A percentile compares a stretch with the other conserved stretches of the same genome.
phyloP scores from a whole-genome alignment of 2,888 invertebrate species.

The Eupithecia dodoneata region DNA sequence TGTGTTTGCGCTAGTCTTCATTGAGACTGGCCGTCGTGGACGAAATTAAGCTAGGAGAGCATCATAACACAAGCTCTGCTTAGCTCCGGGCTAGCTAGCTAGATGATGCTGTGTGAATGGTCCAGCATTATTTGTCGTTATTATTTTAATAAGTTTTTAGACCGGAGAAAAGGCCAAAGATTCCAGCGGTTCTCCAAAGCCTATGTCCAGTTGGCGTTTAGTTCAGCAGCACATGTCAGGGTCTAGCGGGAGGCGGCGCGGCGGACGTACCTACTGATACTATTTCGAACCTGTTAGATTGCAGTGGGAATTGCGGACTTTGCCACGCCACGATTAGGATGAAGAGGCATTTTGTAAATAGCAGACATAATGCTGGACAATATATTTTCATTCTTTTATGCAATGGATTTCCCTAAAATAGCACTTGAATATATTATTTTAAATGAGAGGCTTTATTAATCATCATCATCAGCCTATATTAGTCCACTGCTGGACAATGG shows the following conservation, averaged over 20 bases:
- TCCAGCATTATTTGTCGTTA: too few relatives aligned
- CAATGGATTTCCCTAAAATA: neutral
- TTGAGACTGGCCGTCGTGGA: too few relatives aligned
- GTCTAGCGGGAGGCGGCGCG: constrained; percentile 23
- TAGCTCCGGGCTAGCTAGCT: too few relatives aligned
- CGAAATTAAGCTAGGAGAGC: too few relatives aligned
- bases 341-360: neutral
- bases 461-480: too few relatives aligned
- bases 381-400: neutral
- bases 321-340: constrained; percentile 3
- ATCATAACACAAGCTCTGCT: too few relatives aligned
- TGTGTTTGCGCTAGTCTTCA: too few relatives aligned
- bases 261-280: constrained; percentile 37
- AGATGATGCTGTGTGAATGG: too few relatives aligned
- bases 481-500: too few relatives aligned
- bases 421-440: neutral
- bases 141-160: too few relatives aligned
- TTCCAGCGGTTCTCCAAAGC: neutral
- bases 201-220: constrained; percentile 29
- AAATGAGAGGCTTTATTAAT: neutral
- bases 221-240: constrained; percentile 36
- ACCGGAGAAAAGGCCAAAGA: neutral
- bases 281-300: constrained; percentile 40
- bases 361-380: neutral
- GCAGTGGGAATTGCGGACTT: constrained; percentile 33